phyloP scores from a whole-genome alignment of 2,797 vertebrate genomes.

The Saxicola maurus region DNA sequence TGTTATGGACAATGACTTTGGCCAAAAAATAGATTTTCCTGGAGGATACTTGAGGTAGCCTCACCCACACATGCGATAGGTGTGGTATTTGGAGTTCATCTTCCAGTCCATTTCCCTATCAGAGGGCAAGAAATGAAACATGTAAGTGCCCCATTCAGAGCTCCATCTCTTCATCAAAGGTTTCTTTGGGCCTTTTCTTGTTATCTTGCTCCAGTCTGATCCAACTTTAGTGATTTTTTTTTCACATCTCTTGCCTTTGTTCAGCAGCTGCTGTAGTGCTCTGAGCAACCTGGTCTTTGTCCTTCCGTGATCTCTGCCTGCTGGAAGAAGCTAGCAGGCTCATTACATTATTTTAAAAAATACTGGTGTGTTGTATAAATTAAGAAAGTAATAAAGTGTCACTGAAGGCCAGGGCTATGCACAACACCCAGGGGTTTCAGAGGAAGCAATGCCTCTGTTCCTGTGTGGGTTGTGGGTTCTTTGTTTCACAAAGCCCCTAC shows the following conservation, averaged over 20 bases:
- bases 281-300: slow-evolving; percentile 1
- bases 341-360: background rate
- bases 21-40: background rate
- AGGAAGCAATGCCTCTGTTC: background rate
- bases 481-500: background rate
- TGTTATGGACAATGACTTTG: background rate
- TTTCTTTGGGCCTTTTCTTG: background rate
- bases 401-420: background rate
- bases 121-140: background rate
- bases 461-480: background rate
- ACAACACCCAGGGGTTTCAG: background rate
- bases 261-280: background rate
- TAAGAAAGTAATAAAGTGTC: background rate
- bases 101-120: background rate
- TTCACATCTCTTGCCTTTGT: background rate
- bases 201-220: background rate
- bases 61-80: background rate
- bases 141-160: background rate
- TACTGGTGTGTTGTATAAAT: background rate
- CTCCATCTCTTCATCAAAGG: background rate
- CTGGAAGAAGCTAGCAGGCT: background rate
- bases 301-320: background rate
- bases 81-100: background rate
- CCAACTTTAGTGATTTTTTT: background rate
- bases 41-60: background rate